These are phyloP conservation scores for Peromyscus aztecus DNA, from an alignment of 2,797 vertebrate species.

Conservation along the genomic window DNA sequence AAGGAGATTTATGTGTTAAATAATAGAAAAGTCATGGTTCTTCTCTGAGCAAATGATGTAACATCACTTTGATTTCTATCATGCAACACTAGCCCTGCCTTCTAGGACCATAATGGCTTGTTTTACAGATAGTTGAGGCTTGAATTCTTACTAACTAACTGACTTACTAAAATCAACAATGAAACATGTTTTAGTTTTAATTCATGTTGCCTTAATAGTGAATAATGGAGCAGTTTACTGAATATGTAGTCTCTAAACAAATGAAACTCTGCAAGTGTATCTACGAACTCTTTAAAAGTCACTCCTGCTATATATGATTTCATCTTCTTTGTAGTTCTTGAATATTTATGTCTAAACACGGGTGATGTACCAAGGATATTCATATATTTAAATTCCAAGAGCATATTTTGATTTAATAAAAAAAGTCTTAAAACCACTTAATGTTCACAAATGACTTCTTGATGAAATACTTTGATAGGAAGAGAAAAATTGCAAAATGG, in stretches of 20 bases:
- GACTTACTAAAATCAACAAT: background rate
- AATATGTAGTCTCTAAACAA: background rate
- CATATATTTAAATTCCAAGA: background rate
- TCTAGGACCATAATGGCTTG: background rate
- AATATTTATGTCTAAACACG: background rate
- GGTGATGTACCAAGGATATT: background rate
- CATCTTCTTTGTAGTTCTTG: background rate
- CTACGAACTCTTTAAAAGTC: background rate
- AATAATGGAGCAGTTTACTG: background rate
- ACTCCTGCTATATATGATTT: background rate
- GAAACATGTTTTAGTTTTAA: background rate
- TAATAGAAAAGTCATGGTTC: background rate
- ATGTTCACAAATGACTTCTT: conserved; percentile 17
- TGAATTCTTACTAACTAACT: background rate
- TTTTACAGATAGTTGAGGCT: background rate
- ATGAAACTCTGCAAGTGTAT: background rate
- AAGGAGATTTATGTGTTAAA: background rate
- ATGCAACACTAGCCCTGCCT: background rate
- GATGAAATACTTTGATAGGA: conserved; percentile 51
- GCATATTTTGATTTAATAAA: background rate
- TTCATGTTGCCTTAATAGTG: background rate
- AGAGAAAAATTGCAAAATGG: conserved; percentile 65
- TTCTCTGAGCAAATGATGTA: background rate
- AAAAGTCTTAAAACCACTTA: conserved; percentile 13
- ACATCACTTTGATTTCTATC: background rate